Evolutionary conservation across 2,888 invertebrate genomes (phyloP), one percentile per base, ranked within the genome.

Genomic region (Venusia cambrica): DNA sequence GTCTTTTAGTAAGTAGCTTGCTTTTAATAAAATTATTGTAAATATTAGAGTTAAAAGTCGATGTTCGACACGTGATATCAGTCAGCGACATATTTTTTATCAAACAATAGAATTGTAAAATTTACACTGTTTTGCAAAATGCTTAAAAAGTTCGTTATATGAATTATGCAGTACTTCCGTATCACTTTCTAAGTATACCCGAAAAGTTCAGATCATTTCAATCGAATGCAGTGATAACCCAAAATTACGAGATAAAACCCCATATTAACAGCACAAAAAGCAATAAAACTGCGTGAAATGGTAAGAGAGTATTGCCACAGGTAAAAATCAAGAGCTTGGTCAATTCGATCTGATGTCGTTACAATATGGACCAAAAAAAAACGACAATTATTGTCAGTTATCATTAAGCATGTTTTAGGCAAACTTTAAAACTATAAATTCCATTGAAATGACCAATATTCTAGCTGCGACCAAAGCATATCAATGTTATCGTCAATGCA

Each of bases 271-370:
- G 60, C 69, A 78, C 73, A 79, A 74, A 83, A 77, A 74, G 83
- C 75, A 73, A 85, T 84, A 85, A 85, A 85, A 68, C 73, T 73
- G 77, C 81, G 80, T 84, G 83, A 85, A 85, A 84, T 80, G 75
- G 70, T 83, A 78, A 60, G 69, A 83, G 80, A 83, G 80, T 66
- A 78, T 16, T 40, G 27, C 9, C 18, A 40, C 16, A 31, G 40
- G 5, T 2, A 31, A 35, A 24, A 22, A 1, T 7, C 3, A 8
- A 8, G 2, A 10, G 40, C 31, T 24, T 5, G 22, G 18, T 5
- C 9, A 40, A 1, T 19, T 25, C 5, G 1, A 13, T 14, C 17
- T 7, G n/a, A n/a, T n/a, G n/a, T n/a, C n/a, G n/a, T n/a, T n/a
- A n/a, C n/a, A n/a, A n/a, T n/a, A n/a, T n/a, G n/a, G n/a, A n/a